Percentiles rank a stretch among this genome's conserved stretches.
Evolutionary conservation across 2,888 invertebrate genomes (phyloP).

Genomic region (Syrphus vitripennis): DNA sequence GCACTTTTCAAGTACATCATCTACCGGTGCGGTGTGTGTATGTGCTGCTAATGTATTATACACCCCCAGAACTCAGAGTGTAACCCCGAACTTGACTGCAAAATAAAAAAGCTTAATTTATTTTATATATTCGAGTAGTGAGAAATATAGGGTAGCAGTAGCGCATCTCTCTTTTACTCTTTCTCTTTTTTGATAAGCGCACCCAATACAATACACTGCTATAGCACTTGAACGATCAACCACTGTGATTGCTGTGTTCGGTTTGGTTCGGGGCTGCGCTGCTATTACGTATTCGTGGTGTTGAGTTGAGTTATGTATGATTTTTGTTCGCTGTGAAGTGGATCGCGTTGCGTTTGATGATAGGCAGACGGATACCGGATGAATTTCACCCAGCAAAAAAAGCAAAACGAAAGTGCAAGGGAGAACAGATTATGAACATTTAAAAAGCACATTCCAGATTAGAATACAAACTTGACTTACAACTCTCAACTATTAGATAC

Average conservation of each 20-base stretch:
- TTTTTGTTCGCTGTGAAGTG: slow-evolving; percentile 49
- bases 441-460: slow-evolving; percentile 39
- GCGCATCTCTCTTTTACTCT: slow-evolving; percentile 25
- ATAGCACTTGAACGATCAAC: slow-evolving; percentile 31
- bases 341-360: slow-evolving; percentile 65
- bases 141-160: slow-evolving; percentile 49
- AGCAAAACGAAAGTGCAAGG: slow-evolving; percentile 9
- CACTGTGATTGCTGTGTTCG: slow-evolving; percentile 12
- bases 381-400: slow-evolving; percentile 22
- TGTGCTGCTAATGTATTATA: not conserved
- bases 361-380: slow-evolving; percentile 31
- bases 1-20: slow-evolving; percentile 3
- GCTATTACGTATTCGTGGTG: slow-evolving; percentile 33
- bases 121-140: no score
- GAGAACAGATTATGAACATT: not conserved
- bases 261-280: not conserved
- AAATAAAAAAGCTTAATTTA: slow-evolving; percentile 48
- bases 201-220: not conserved
- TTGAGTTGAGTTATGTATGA: slow-evolving; percentile 33
- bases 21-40: not conserved
- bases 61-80: slow-evolving; percentile 42
- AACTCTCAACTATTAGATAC: no score
- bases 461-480: no score
- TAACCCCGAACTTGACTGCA: slow-evolving; percentile 37
- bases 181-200: not conserved